Conservation (phyloP, 1,140 invertebrate genomes). For the Solen grandis region DNA sequence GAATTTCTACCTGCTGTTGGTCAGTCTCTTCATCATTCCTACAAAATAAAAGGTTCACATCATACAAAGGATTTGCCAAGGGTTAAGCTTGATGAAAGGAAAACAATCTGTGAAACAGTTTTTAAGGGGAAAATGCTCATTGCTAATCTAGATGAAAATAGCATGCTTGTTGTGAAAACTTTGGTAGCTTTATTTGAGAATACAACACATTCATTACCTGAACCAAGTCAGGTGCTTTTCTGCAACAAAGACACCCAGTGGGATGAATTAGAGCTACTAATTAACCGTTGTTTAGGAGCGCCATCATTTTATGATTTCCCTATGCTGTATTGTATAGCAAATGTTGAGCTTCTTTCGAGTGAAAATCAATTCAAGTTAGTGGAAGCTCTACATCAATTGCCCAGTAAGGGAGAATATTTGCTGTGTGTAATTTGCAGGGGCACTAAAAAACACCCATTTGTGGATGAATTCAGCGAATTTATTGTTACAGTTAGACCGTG, state of each 20-base stretch:
- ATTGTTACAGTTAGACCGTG: conserved; percentile 12
- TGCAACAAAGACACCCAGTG: conserved; percentile 49
- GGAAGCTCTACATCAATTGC: conserved; percentile 26
- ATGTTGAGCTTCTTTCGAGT: conserved; percentile 56
- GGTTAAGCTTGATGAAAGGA: background rate
- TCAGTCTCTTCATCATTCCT: conserved; percentile 14
- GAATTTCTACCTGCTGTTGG: background rate
- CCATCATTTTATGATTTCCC: background rate
- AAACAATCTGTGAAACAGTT: conserved; percentile 43
- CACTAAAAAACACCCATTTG: conserved; percentile 52
- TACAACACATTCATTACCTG: conserved; percentile 54
- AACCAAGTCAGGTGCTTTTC: conserved; percentile 60
- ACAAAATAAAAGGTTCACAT: background rate
- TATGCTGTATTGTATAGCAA: conserved; percentile 57
- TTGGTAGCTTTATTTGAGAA: conserved; percentile 59
- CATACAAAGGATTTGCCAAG: background rate
- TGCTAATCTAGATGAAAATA: conserved; percentile 49
- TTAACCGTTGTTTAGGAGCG: conserved; percentile 45
- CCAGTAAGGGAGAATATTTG: background rate
- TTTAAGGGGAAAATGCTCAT: conserved; percentile 43
- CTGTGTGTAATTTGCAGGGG: conserved; percentile 55
- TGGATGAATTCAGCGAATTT: conserved; percentile 42
- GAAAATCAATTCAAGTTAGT: conserved; percentile 52
- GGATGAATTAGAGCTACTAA: conserved; percentile 56
- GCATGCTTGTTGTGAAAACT: conserved; percentile 50